A percentile compares a stretch with the other conserved stretches of the same genome.
These are phyloP conservation scores for Patella vulgata DNA, from an alignment of 1,140 invertebrate genomes.

Conservation along the genomic window DNA sequence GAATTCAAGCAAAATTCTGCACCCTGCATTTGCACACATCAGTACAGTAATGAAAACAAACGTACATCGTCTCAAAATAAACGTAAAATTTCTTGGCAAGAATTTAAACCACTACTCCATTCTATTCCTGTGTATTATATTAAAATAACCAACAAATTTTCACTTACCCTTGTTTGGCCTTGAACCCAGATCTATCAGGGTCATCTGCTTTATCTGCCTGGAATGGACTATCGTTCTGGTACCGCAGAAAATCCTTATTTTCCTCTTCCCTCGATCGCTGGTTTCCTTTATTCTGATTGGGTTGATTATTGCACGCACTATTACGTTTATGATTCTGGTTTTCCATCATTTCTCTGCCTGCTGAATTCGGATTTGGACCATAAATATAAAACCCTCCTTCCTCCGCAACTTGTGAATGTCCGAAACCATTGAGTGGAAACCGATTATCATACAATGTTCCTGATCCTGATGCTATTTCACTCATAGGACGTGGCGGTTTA, in stretches of 20 bases:
- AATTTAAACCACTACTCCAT: too few species aligned
- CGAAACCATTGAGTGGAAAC: background rate
- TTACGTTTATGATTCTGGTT: slow-evolving; percentile 29
- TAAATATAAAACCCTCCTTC: slow-evolving; percentile 26
- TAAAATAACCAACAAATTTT: too few species aligned
- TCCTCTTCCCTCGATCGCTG: background rate
- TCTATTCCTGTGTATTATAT: too few species aligned
- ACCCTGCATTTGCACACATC: too few species aligned
- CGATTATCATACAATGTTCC: slow-evolving; percentile 11
- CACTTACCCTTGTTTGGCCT: slow-evolving; percentile 30
- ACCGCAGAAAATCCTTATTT: slow-evolving; percentile 25
- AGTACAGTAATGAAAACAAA: too few species aligned
- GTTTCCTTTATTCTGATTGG: background rate
- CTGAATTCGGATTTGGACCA: slow-evolving; percentile 3
- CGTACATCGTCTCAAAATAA: too few species aligned
- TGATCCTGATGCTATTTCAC: slow-evolving; percentile 40
- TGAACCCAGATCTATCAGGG: background rate
- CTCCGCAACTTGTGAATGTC: background rate
- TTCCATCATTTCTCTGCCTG: background rate
- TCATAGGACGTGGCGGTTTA: slow-evolving; percentile 37
- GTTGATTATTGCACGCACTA: too few species aligned
- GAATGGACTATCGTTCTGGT: slow-evolving; percentile 53
- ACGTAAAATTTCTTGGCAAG: too few species aligned
- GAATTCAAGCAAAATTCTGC: too few species aligned
- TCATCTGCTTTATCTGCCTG: slow-evolving; percentile 28